Percentiles rank a stretch among this genome's conserved stretches.
Conservation (phyloP, 2,113 vertebrate species). For the Scortum barcoo region DNA sequence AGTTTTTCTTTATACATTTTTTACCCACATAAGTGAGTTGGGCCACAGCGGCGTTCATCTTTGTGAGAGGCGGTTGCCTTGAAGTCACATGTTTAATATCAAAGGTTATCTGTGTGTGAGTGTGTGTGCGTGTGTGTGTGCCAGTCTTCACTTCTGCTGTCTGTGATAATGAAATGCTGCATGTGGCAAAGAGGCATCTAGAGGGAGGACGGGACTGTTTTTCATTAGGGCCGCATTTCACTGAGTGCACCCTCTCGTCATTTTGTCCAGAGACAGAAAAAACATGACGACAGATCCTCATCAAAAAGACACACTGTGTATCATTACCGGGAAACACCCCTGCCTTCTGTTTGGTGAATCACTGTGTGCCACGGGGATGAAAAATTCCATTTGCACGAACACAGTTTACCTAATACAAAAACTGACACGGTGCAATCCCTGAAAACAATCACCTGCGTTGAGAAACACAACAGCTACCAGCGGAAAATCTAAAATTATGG, state of each 20-base stretch:
- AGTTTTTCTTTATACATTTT: conserved; percentile 14
- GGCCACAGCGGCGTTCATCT: conserved; percentile 6
- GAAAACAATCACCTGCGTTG: conserved; percentile 36
- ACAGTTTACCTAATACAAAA: conserved; percentile 57
- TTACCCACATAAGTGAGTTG: neutral
- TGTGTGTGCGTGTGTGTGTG: conserved; percentile 11
- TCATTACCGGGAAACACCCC: conserved; percentile 65
- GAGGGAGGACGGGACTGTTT: conserved; percentile 55
- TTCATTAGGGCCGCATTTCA: conserved; percentile 68
- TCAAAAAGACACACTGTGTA: conserved; percentile 59
- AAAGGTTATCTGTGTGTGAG: conserved; percentile 37
- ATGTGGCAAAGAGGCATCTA: conserved; percentile 51
- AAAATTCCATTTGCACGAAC: conserved; percentile 57
- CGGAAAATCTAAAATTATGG: conserved; percentile 33
- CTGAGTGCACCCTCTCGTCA: conserved; percentile 43
- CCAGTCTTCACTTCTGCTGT: conserved; percentile 49
- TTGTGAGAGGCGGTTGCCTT: conserved; percentile 31
- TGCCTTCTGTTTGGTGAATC: conserved; percentile 56
- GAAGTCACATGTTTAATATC: conserved; percentile 54
- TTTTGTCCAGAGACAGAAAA: conserved; percentile 54
- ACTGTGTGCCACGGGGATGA: conserved; percentile 44
- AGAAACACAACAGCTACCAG: conserved; percentile 26
- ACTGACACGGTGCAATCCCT: conserved; percentile 27
- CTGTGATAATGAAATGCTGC: conserved; percentile 69
- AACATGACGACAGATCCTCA: conserved; percentile 51